phyloP scores from a whole-genome alignment of 2,113 vertebrate species.

The Sceloporus tristichus region DNA sequence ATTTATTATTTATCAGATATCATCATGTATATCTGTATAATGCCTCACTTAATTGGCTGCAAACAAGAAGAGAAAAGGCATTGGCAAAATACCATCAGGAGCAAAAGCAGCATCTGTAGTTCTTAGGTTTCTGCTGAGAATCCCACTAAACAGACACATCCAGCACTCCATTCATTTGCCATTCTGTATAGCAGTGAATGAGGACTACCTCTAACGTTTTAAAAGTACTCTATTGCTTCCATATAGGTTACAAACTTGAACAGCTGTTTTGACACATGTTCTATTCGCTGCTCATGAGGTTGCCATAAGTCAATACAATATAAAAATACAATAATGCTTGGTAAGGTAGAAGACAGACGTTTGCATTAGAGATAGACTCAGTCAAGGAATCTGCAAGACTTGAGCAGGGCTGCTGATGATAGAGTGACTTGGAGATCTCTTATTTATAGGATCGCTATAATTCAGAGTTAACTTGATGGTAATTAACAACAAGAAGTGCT shows the following conservation, averaged over 20 bases:
- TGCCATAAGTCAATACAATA: too few relatives aligned
- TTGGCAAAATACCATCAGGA: not conserved
- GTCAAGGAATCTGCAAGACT: too few relatives aligned
- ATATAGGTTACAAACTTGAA: not conserved
- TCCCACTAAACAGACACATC: not conserved
- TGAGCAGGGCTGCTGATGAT: too few relatives aligned
- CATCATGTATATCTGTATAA: not conserved
- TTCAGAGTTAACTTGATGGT: too few relatives aligned
- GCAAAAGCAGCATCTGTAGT: not conserved
- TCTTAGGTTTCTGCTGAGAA: not conserved
- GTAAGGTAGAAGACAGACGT: too few relatives aligned
- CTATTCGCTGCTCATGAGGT: not conserved
- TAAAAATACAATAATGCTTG: too few relatives aligned
- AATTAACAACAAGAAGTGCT: too few relatives aligned
- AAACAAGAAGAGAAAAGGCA: not conserved
- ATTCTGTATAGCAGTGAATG: not conserved
- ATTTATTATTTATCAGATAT: not conserved
- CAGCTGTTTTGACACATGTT: not conserved
- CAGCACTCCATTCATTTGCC: not conserved
- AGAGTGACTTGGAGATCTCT: too few relatives aligned
- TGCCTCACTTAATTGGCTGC: not conserved
- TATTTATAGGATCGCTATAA: too few relatives aligned
- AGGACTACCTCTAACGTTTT: not conserved
- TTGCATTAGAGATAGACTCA: too few relatives aligned
- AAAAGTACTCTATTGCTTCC: not conserved